Evolutionary conservation across 2,888 invertebrate species (phyloP).

Genomic region (Pseudolycoriella hygida): DNA sequence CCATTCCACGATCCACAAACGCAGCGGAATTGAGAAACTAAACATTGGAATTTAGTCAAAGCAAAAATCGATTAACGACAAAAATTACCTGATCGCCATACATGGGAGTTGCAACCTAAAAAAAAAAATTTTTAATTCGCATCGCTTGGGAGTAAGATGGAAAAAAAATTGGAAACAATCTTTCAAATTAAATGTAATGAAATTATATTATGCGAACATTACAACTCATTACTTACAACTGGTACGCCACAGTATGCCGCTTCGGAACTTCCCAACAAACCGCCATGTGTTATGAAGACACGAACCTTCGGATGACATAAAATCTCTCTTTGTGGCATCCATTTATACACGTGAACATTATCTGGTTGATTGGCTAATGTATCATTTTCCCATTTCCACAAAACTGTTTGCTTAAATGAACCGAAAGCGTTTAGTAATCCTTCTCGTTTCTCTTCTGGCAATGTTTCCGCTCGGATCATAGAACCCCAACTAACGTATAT

Average conservation of each 20-base stretch:
- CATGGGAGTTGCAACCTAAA: constrained; percentile 39
- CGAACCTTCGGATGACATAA: constrained; percentile 53
- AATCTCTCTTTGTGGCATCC: constrained; percentile 57
- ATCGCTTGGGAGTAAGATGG: no score
- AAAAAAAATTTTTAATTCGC: no score
- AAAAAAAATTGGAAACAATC: no score
- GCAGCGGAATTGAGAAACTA: constrained; percentile 36
- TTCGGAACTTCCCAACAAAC: constrained; percentile 51
- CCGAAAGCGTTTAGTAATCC: constrained; percentile 38
- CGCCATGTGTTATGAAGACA: constrained; percentile 55
- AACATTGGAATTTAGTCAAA: not conserved
- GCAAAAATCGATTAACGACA: no score
- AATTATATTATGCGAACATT: no score
- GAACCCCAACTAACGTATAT: constrained; percentile 56
- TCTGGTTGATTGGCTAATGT: constrained; percentile 35
- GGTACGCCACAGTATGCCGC: constrained; percentile 46
- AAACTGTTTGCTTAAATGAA: constrained; percentile 37
- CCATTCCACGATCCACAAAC: constrained; percentile 35
- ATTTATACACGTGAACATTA: constrained; percentile 44
- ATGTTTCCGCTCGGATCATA: constrained; percentile 40
- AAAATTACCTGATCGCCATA: constrained; percentile 37
- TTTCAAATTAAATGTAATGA: no score
- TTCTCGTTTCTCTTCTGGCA: constrained; percentile 36
- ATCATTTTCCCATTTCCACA: constrained; percentile 57
- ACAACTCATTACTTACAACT: constrained; percentile 21